These are phyloP conservation scores for Stenoptilia bipunctidactyla DNA, from an alignment of 2,888 invertebrate genomes.

Conservation along the genomic window DNA sequence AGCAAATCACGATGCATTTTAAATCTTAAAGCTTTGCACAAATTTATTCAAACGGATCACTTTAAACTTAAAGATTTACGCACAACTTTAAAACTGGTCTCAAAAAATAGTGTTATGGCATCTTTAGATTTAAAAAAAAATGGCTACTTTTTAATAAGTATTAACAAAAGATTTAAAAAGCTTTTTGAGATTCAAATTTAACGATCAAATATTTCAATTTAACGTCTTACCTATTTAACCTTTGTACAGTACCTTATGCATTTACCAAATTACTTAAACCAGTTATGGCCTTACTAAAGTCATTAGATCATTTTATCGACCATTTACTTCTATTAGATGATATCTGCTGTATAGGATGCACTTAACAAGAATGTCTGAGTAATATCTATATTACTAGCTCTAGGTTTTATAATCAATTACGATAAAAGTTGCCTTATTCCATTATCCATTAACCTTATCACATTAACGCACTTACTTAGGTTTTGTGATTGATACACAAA, in stretches of 20 bases:
- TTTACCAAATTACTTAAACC: slow-evolving; percentile 13
- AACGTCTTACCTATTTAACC: slow-evolving; percentile 3
- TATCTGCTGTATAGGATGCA: slow-evolving; percentile 4
- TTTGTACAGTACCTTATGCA: slow-evolving; percentile 5
- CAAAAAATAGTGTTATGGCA: slow-evolving; percentile 3
- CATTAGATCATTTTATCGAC: slow-evolving; percentile 7
- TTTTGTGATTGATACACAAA: slow-evolving; percentile 1
- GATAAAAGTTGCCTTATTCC: slow-evolving; percentile 4
- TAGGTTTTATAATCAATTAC: slow-evolving; percentile 5
- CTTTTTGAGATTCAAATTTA: slow-evolving; percentile 6
- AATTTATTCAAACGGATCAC: slow-evolving; percentile 5
- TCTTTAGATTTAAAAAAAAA: slow-evolving; percentile 6
- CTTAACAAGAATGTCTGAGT: slow-evolving; percentile 5
- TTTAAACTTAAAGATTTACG: slow-evolving; percentile 9
- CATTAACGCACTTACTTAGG: background rate
- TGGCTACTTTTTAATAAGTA: slow-evolving; percentile 5
- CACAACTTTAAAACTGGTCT: slow-evolving; percentile 6
- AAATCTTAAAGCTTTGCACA: slow-evolving; percentile 8
- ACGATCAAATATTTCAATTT: slow-evolving; percentile 7
- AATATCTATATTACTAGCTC: slow-evolving; percentile 4
- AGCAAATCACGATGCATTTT: slow-evolving; percentile 7
- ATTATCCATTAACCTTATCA: too few relatives aligned
- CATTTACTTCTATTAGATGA: slow-evolving; percentile 12
- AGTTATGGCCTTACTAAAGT: slow-evolving; percentile 8
- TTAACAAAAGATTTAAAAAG: slow-evolving; percentile 4